phyloP scores from a whole-genome alignment of 2,888 invertebrate species.

The Cenopis cana region DNA sequence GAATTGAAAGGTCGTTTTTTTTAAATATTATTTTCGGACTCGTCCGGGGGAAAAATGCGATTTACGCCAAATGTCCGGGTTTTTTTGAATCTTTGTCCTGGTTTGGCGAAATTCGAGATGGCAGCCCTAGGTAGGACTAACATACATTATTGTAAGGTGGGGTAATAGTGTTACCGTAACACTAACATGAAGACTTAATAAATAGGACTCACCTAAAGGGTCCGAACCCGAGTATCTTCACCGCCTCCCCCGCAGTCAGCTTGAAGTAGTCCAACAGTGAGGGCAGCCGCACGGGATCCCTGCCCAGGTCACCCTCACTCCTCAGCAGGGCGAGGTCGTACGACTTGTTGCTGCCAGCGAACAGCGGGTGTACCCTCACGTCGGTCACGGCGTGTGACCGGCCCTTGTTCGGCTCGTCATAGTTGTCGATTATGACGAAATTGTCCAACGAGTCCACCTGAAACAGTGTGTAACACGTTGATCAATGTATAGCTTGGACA shows the following conservation, averaged over 20 bases:
- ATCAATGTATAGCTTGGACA: too few relatives aligned
- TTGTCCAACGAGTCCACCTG: constrained; percentile 65
- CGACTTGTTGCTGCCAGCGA: constrained; percentile 56
- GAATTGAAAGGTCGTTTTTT: too few relatives aligned
- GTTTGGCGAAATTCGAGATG: too few relatives aligned
- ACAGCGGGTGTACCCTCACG: constrained; percentile 66
- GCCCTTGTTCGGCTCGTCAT: constrained; percentile 53
- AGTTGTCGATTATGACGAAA: constrained; percentile 66
- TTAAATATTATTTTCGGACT: too few relatives aligned
- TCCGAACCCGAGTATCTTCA: constrained; percentile 67
- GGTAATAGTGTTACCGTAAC: too few relatives aligned
- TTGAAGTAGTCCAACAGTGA: constrained; percentile 60
- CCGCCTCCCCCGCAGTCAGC: constrained; percentile 65
- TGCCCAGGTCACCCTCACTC: constrained; percentile 54
- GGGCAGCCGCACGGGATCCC: constrained; percentile 52
- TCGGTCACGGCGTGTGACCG: constrained; percentile 57
- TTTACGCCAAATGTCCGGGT: too few relatives aligned
- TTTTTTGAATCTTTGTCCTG: too few relatives aligned
- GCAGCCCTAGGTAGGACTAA: too few relatives aligned
- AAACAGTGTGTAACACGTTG: too few relatives aligned
- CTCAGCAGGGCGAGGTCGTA: constrained; percentile 67
- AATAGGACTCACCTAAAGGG: constrained; percentile 61
- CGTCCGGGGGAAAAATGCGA: too few relatives aligned
- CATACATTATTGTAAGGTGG: too few relatives aligned
- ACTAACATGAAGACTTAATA: not conserved